Evolutionary conservation across 2,888 invertebrate genomes (phyloP).

Genomic region (Brachynemurus nebulosus): DNA sequence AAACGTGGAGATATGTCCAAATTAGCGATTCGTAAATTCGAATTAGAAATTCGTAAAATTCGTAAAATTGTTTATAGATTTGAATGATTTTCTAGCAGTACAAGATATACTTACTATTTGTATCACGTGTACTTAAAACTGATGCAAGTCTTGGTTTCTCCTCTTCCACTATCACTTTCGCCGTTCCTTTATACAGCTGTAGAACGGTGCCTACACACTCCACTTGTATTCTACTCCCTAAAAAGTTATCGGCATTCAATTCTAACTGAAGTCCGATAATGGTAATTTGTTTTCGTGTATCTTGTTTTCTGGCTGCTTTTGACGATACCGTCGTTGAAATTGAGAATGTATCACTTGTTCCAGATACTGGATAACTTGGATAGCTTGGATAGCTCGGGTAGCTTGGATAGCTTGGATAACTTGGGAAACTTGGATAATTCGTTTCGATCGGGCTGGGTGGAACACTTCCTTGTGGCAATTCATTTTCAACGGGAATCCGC

Average conservation of each 20-base stretch:
- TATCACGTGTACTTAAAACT: conserved; percentile 53
- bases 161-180: conserved; percentile 52
- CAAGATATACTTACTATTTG: conserved; percentile 5
- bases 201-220: conserved; percentile 54
- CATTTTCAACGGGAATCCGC: conserved; percentile 15
- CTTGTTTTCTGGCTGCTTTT: no score
- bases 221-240: conserved; percentile 47
- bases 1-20: background rate
- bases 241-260: conserved; percentile 47
- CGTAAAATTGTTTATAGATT: background rate
- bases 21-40: background rate
- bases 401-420: no score
- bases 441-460: no score
- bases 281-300: conserved; percentile 22
- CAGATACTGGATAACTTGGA: no score
- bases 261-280: conserved; percentile 39
- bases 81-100: background rate
- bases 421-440: no score
- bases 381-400: no score
- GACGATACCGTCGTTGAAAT: no score
- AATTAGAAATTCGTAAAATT: background rate
- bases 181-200: conserved; percentile 48
- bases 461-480: conserved; percentile 5
- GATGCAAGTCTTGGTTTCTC: conserved; percentile 62
- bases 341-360: no score